Base-by-base conservation (phyloP, 2,888 invertebrate genomes). In the Nudaria mundana region DNA sequence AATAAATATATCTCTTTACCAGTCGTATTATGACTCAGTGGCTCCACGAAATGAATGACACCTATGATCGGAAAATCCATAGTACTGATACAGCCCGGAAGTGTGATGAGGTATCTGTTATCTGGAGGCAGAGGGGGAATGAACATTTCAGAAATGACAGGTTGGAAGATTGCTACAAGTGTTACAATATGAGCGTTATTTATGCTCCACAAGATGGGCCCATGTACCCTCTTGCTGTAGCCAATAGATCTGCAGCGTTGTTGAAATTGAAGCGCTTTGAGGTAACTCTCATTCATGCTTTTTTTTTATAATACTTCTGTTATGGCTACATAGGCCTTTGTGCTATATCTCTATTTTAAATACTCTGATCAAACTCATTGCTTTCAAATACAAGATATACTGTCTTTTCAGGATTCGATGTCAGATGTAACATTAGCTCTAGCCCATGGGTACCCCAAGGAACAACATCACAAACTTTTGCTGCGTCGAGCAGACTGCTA, bases 241-340 rank as follows among this genome's bases (percentile, higher is more conserved):
- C 92, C 0, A 94, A 94, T 59, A 86, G 94, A 67, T 94, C 94
- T 7, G 94, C 93, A 11, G 90, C 92, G 5, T 81, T 92, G 29
- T 85, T 92, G 58, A 87, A 91, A 52, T 66, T 93, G 66, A 85
- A 90, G 40, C 84, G 86, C 59, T 93, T 86, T 73, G 66, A 92
- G 83, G 93, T 93, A 73, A 61, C 60, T 49, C 41, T 20, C 11
- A 5, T 16, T 30, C 2, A 25, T 25, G n/a, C 1, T 25, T 8
- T 20, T 3, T 5, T 18, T 18, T 18, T 18, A n/a, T n/a, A n/a
- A n/a, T n/a, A n/a, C n/a, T n/a, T n/a, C n/a, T n/a, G n/a, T n/a
- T n/a, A n/a, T n/a, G n/a, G n/a, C n/a, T n/a, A n/a, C n/a, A n/a
- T n/a, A n/a, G n/a, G n/a, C n/a, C n/a, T n/a, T n/a, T n/a, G 3